Evolutionary conservation across 2,797 vertebrate genomes (phyloP), one percentile per base, ranked within the genome.

Genomic region (Babyrousa celebensis): DNA sequence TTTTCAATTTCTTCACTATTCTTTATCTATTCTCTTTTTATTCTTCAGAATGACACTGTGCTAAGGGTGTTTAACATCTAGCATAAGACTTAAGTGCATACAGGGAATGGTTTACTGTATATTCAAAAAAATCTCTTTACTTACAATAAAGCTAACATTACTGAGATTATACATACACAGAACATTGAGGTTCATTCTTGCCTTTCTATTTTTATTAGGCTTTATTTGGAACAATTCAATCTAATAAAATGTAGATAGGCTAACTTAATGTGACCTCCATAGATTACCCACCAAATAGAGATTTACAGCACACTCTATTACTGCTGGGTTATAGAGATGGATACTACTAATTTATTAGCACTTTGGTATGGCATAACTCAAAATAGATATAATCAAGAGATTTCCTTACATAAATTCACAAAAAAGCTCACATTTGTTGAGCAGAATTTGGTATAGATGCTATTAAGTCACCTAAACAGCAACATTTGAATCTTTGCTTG

Each of bases 401-500:
- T 78, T 48, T 90, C 20, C 52, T 79, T 27, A 58, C 6, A 92
- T 10, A 90, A 85, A 74, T 56, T 18, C 10, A 36, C 11, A 56
- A n/a, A 25, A 88, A 88, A 84, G 10, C 7, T 54, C 4, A 21
- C 7, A 4, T 40, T 65, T 56, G 72, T 21, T 91, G 12, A 75
- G 72, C 25, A 88, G 23, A 93, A 83, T 85, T 72, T 79, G 6
- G 5, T 36, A 58, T 43, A 43, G n/a, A n/a, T 75, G 12, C 58
- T 90, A 40, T 25, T 58, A 43, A 56, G 67, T 84, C 23, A 72
- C 12, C 20, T 52, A 63, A 91, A 70, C 14, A 79, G 54, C 32
- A 93, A 88, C 74, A 56, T n/a, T 77, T 87, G n/a, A 84, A 60
- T 79, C 84, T 80, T 2, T 87, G 1, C 54, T 63, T 80, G 12